Conservation (phyloP, 37 sponge, comb jelly and placozoan genomes). For the Lycopodina hypogea region DNA sequence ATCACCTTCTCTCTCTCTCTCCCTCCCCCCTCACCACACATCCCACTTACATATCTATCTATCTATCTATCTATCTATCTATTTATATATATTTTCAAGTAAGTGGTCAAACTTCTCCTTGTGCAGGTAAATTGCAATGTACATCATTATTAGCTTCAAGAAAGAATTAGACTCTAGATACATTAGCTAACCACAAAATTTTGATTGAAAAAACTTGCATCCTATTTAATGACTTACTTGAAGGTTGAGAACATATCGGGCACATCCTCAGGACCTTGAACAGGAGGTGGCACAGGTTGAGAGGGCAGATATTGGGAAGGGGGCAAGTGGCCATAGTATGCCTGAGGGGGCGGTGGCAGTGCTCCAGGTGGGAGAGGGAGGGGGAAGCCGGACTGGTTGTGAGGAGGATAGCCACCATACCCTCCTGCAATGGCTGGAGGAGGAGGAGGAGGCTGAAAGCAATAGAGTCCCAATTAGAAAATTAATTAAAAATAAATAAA, state of each 20-base stretch:
- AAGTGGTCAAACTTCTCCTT: no score
- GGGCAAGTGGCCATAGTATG: not conserved
- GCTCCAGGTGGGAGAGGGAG: conserved; percentile 3
- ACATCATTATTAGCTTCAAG: no score
- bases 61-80: no score
- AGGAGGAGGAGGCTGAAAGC: not conserved
- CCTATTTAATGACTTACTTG: conserved; percentile 8
- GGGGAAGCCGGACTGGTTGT: not conserved
- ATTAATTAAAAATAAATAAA: not conserved
- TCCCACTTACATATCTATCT: no score
- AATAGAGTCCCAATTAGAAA: not conserved
- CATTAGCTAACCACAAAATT: no score
- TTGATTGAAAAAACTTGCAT: no score
- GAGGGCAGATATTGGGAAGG: not conserved
- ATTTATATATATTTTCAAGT: no score
- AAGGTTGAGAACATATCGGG: not conserved
- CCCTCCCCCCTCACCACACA: no score
- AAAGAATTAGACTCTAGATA: no score
- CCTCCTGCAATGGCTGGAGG: not conserved
- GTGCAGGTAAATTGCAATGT: no score
- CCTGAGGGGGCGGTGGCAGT: not conserved
- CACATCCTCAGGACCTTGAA: not conserved
- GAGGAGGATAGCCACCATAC: conserved; percentile 12
- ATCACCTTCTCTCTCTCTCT: no score
- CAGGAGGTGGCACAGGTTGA: conserved; percentile 1